These are phyloP conservation scores for Opisthocomus hoazin DNA, from an alignment of 2,113 vertebrate genomes.

Conservation along the genomic window DNA sequence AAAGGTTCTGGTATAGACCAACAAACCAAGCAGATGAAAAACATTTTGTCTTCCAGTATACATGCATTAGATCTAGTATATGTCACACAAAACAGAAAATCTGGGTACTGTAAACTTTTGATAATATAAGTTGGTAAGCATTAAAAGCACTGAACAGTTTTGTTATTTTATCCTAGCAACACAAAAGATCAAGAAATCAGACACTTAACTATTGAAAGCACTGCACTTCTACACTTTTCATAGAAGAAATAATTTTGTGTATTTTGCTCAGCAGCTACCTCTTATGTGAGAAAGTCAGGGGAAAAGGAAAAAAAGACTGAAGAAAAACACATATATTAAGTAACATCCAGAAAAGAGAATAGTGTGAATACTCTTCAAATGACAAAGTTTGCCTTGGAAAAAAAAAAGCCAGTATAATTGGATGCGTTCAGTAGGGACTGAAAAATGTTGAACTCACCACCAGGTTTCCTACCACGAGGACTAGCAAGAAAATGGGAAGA, in stretches of 20 bases:
- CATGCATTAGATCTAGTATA: background rate
- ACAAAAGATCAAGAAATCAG: background rate
- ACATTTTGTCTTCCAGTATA: background rate
- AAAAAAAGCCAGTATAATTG: background rate
- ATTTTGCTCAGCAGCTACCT: background rate
- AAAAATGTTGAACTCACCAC: conserved; percentile 70
- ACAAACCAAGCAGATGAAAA: background rate
- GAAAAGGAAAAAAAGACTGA: background rate
- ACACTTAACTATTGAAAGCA: background rate
- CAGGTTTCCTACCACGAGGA: conserved; percentile 74
- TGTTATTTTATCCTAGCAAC: background rate
- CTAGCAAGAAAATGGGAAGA: conserved; percentile 64
- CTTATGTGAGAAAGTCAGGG: background rate
- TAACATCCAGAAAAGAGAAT: background rate
- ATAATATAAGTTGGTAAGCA: background rate
- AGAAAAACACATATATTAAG: background rate
- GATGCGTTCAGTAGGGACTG: background rate
- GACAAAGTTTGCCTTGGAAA: background rate
- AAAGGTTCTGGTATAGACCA: background rate
- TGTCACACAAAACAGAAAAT: background rate
- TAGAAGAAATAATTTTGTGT: background rate
- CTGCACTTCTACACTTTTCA: background rate
- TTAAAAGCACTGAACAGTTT: background rate
- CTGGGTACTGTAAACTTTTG: background rate
- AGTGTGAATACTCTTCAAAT: background rate